phyloP scores from a whole-genome alignment of 2,113 vertebrate species.

The Phaethon lepturus region DNA sequence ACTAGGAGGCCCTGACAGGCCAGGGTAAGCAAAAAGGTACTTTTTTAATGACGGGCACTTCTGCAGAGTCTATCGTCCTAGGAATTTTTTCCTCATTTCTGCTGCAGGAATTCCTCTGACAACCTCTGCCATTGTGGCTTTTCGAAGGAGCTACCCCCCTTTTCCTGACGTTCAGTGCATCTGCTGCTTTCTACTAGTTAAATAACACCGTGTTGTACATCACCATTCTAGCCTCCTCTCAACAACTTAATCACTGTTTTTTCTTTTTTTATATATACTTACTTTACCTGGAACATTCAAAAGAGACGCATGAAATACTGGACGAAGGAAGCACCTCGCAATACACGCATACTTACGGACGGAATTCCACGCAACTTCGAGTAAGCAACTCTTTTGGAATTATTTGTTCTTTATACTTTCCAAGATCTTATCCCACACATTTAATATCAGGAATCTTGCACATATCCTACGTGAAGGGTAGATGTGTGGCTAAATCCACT shows the following conservation, averaged over 20 bases:
- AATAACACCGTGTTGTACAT: not conserved
- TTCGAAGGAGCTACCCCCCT: not conserved
- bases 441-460: not conserved
- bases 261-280: not conserved
- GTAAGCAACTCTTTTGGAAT: not conserved
- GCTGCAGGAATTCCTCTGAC: not conserved
- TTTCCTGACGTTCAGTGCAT: not conserved
- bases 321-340: not conserved
- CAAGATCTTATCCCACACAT: not conserved
- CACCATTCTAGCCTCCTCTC: not conserved
- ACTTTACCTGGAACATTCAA: not conserved
- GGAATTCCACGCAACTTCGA: not conserved
- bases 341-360: accelerated
- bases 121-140: not conserved
- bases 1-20: not conserved
- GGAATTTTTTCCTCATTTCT: not conserved
- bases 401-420: not conserved
- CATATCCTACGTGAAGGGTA: not conserved
- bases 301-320: not conserved
- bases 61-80: too few relatives aligned
- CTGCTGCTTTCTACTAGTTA: not conserved
- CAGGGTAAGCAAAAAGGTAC: not conserved
- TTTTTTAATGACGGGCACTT: not conserved
- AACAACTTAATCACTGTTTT: not conserved
- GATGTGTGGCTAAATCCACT: not conserved